These are phyloP conservation scores for Sthenelais limicola DNA, from an alignment of 2,888 invertebrate genomes.

Conservation along the genomic window DNA sequence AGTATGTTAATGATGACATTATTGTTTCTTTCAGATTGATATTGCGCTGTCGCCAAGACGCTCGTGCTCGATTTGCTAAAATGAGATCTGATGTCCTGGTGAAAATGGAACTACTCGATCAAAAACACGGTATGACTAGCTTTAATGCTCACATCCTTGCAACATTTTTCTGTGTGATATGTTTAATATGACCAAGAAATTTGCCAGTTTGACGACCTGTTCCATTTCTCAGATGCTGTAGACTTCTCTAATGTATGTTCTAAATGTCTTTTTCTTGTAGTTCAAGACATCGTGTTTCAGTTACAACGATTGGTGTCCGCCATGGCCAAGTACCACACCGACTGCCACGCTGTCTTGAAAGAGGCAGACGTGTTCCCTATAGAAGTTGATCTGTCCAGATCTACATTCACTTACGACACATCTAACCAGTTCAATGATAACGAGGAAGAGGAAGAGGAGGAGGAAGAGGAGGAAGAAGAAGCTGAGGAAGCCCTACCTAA, in stretches of 20 bases:
- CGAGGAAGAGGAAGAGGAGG: constrained; percentile 41
- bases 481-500: not conserved
- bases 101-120: constrained; percentile 96
- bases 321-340: constrained; percentile 83
- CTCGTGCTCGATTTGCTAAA: constrained; percentile 83
- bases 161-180: not conserved
- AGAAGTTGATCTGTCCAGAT: constrained; percentile 93
- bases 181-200: not conserved
- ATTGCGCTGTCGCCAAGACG: constrained; percentile 95
- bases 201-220: no score
- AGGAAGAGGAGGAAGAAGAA: constrained; percentile 5
- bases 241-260: no score
- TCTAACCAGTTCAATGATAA: constrained; percentile 69
- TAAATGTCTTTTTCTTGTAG: constrained; percentile 68
- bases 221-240: no score
- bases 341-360: constrained; percentile 82
- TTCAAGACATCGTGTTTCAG: constrained; percentile 89
- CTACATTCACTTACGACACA: constrained; percentile 85
- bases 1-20: not conserved
- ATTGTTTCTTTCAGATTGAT: constrained; percentile 82
- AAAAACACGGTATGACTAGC: constrained; percentile 90
- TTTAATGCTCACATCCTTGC: not conserved
- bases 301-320: constrained; percentile 86
- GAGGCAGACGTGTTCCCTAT: constrained; percentile 90
- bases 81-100: constrained; percentile 87